Base-by-base conservation (phyloP, 2,797 vertebrate genomes). In the Gambusia yucatana region DNA sequence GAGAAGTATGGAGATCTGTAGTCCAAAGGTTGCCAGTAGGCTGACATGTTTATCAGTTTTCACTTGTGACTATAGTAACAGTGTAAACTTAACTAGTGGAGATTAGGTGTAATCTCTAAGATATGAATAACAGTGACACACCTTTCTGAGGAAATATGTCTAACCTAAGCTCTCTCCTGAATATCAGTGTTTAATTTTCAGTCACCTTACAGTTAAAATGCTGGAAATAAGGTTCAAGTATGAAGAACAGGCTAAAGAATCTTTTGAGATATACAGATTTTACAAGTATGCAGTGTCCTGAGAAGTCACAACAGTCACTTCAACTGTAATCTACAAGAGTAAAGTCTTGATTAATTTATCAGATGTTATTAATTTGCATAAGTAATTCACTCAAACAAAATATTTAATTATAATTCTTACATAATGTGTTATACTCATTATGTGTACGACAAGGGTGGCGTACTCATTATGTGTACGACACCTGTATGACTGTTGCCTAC, bases 11-110 rank as follows among this genome's bases (percentile, higher is more conserved):
- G 28, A 43, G 0, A 36, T 55, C 28, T 79, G 63, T n/a, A 77
- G 85, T 86, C 69, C 65, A 80, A 83, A 28, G 84, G 79, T 77
- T 65, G 9, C 7, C 17, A 57, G 86, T 48, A 88, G 80, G 85
- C 75, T 80, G 57, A 83, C 9, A 50, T 83, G 77, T 91, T 92
- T 92, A 83, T 90, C 36, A 52, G 85, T 77, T 82, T 82, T 47
- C 59, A 81, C 41, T 50, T 46, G 84, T 81, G 84, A 52, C 78
- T 81, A 82, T 72, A 77, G 73, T 47, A 39, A 39, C 16, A 52
- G 4, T 30, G 4, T 39, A 69, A 85, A 22, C 48, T 57, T 73
- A 6, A 1, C 1, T 44, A 59, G 76, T 81, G 82, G 79, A 81
- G 82, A 89, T 52, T 30, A 63, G 57, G 44, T 1, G 28, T 82